Evolutionary conservation across 2,888 invertebrate genomes (phyloP).

Genomic region (Drosophila algonquin): DNA sequence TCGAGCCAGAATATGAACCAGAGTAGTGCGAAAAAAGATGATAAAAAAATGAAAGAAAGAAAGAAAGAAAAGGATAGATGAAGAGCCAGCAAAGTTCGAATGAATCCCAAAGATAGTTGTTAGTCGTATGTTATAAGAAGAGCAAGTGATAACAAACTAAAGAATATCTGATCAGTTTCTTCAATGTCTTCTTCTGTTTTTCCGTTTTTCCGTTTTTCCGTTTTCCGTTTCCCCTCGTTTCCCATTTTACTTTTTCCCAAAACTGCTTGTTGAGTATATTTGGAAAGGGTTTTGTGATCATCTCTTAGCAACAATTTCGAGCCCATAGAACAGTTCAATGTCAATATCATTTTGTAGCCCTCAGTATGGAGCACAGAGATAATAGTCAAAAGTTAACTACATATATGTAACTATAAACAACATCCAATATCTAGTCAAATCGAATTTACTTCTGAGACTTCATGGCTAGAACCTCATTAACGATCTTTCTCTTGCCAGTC

Average conservation of each 20-base stretch:
- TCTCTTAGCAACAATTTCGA: not conserved
- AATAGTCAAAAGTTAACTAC: conserved; percentile 35
- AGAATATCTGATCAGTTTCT: conserved; percentile 46
- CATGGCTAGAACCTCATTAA: not conserved
- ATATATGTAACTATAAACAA: conserved; percentile 23
- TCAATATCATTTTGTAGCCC: not conserved
- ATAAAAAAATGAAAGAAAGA: not conserved
- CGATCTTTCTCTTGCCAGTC: not conserved
- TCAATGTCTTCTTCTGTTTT: conserved; percentile 49
- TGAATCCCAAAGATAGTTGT: conserved; percentile 77
- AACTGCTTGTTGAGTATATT: conserved; percentile 18
- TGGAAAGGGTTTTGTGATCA: conserved; percentile 7
- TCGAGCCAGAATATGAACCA: conserved; percentile 1
- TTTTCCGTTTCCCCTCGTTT: conserved; percentile 10
- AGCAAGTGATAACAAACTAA: conserved; percentile 72
- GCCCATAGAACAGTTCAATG: too few relatives aligned
- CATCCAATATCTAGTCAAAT: conserved; percentile 62
- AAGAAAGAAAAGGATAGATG: conserved; percentile 25
- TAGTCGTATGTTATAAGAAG: conserved; percentile 72
- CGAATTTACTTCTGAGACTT: conserved; percentile 43
- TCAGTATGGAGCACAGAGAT: conserved; percentile 17
- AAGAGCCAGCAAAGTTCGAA: conserved; percentile 57
- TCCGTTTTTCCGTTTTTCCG: conserved; percentile 6
- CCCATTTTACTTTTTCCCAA: conserved; percentile 7
- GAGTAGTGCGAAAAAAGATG: conserved; percentile 20